Percentiles rank a stretch among this genome's conserved stretches.
phyloP scores from a whole-genome alignment of 2,888 invertebrate species.

The Diadegma fenestrale region DNA sequence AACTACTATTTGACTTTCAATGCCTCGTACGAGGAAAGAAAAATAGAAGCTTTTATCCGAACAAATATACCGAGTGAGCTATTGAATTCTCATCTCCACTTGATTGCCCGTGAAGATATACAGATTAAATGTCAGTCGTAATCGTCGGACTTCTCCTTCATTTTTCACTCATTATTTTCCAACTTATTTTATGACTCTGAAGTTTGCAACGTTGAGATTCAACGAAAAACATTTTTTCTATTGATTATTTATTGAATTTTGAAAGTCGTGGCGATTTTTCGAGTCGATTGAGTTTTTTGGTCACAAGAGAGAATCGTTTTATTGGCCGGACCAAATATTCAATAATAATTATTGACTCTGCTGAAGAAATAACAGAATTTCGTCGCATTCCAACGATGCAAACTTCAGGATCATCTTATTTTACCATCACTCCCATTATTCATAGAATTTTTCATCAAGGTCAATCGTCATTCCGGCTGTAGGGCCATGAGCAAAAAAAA shows the following conservation, averaged over 20 bases:
- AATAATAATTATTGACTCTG: too few species aligned
- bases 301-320: too few species aligned
- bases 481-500: neutral
- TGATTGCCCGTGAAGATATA: constrained; percentile 29
- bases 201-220: too few species aligned
- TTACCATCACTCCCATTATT: constrained; percentile 4
- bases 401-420: too few species aligned
- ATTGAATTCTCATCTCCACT: constrained; percentile 56
- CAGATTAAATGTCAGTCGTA: constrained; percentile 26
- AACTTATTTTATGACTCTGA: constrained; percentile 13
- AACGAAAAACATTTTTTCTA: too few species aligned
- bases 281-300: too few species aligned
- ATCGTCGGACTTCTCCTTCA: constrained; percentile 8
- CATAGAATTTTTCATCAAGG: neutral
- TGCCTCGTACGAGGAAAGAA: constrained; percentile 5
- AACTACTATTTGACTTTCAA: constrained; percentile 3
- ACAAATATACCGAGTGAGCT: constrained; percentile 52
- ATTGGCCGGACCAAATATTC: too few species aligned
- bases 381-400: too few species aligned
- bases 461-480: neutral
- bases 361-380: too few species aligned
- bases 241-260: too few species aligned
- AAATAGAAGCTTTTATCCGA: constrained; percentile 37
- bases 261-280: too few species aligned
- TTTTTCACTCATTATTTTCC: constrained; percentile 23